Conservation (phyloP, 1,140 invertebrate species). For the Triops cancriformis region DNA sequence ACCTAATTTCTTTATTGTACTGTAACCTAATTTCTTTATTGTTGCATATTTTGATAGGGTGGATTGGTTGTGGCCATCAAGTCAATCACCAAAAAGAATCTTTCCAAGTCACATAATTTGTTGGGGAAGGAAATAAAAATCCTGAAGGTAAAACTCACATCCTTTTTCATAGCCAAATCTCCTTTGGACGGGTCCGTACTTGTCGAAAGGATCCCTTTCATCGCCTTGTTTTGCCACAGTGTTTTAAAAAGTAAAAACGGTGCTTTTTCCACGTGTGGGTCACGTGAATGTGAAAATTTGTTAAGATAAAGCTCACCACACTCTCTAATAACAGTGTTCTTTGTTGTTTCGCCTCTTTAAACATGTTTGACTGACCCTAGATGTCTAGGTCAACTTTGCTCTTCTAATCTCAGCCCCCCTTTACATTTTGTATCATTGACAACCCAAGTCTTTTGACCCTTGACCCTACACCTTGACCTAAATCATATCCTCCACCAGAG, state of each 20-base stretch:
- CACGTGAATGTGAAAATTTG: not conserved
- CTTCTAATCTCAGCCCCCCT: not conserved
- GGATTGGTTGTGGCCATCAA: slow-evolving; percentile 89
- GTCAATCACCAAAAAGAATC: slow-evolving; percentile 93
- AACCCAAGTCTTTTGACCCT: not conserved
- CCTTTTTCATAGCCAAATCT: slow-evolving; percentile 6
- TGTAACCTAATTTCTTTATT: slow-evolving; percentile 18
- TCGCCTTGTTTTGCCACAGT: too few species aligned
- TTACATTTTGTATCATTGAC: not conserved
- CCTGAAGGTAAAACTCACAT: slow-evolving; percentile 59
- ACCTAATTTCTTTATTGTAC: not conserved
- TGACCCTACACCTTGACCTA: slow-evolving; percentile 4
- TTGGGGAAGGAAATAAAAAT: slow-evolving; percentile 98
- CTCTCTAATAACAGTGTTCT: not conserved
- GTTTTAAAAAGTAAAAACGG: not conserved
- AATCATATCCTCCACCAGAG: not conserved
- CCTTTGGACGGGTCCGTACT: not conserved
- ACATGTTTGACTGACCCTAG: not conserved
- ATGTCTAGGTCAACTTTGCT: not conserved
- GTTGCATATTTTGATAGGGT: slow-evolving; percentile 60
- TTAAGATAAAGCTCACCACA: not conserved
- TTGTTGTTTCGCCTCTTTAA: not conserved
- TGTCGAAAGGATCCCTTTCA: too few species aligned
- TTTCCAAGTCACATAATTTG: slow-evolving; percentile 92
- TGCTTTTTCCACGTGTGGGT: not conserved